Evolutionary conservation across 2,113 vertebrate genomes (phyloP), one percentile per base, ranked within the genome.

Genomic region (Sitta europaea): DNA sequence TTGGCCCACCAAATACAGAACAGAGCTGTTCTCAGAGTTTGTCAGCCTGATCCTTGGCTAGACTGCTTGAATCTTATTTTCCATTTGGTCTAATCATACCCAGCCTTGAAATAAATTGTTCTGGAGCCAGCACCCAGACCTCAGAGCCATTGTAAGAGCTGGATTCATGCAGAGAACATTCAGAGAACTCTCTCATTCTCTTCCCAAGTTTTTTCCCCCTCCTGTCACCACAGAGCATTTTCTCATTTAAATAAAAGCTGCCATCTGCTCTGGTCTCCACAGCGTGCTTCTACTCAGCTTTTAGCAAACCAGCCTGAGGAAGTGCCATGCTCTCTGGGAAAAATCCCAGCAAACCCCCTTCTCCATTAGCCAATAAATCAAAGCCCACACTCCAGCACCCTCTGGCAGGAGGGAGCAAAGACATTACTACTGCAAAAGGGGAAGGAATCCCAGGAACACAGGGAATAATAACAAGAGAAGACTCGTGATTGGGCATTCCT

Each of bases 21-120:
- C 33, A 54, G 78, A 75, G 58, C 13, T 88, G 45, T 79, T 90
- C 62, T 50, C 48, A 70, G 84, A 61, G 58, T 73, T 91, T 91
- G 67, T 95, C 90, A 92, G 81, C 20, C 40, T 93, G 58, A 45
- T 75, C 20, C 62, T 83, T 86, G 75, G 58, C 42, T 83, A 88
- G 91, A 92, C 78, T 23, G 33, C 82, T 83, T 80, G 77, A 78
- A 75, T 91, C 54, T 85, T 93, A 63, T 96, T 94, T 96, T 94
- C 82, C 94, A 58, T 54, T 90, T 73, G 33, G 54, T 79, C 67
- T 93, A 88, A 95, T 90, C 45, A 83, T 76, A 71, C 35, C 28
- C 86, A 93, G 81, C 66, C 81, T 93, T 86, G 50, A 94, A 86
- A 82, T 31, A 38, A 90, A 92, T 92, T 73, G 62, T 75, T 96